Base-by-base conservation (phyloP, 1,140 invertebrate species). In the Watersipora subatra region DNA sequence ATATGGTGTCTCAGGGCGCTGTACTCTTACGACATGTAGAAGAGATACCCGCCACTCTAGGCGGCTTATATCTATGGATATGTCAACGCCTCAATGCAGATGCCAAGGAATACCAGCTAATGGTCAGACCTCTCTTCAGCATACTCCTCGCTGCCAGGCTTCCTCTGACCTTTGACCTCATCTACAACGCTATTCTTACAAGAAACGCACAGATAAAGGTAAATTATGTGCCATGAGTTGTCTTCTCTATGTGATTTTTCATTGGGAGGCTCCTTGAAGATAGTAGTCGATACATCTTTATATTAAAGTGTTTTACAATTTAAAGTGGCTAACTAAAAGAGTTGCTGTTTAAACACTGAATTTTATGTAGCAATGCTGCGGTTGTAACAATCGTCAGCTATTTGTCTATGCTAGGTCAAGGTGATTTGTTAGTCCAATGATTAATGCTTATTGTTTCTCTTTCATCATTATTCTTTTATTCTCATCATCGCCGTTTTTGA, bases 21-120 rank as follows among this genome's bases (percentile, higher is more conserved):
- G 93, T 97, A 65, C 89, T 91, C 12, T 81, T 96, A 26, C 82
- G 91, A 0, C 89, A 89, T 75, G 85, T 86, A 55, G 84, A 89
- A 27, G 89, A 95, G 72, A 97, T 97, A 55, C 93, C 93, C 0
- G 92, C 92, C 1, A 97, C 93, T 0, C 79, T 97, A 1, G 95
- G 96, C 75, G 93, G 93, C 0, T 82, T 97, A 0, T 97, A 95
- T 77, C 81, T 97, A 66, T 96, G 93, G 90, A 84, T 96, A 64
- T 93, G 92, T 75, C 93, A 97, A 75, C 84, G 92, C 64, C 82
- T 95, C 17, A 94, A 96, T 76, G 22, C 58, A 24, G 58, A 24
- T 22, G 70, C 73, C 2, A 67, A 89, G 66, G 88, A 92, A 75
- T 73, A 78, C 67, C 76, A 78, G 58, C 67, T 86, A 63, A 92